Evolutionary conservation across 2,797 vertebrate genomes (phyloP).

Genomic region (Eutrigla gurnardus): DNA sequence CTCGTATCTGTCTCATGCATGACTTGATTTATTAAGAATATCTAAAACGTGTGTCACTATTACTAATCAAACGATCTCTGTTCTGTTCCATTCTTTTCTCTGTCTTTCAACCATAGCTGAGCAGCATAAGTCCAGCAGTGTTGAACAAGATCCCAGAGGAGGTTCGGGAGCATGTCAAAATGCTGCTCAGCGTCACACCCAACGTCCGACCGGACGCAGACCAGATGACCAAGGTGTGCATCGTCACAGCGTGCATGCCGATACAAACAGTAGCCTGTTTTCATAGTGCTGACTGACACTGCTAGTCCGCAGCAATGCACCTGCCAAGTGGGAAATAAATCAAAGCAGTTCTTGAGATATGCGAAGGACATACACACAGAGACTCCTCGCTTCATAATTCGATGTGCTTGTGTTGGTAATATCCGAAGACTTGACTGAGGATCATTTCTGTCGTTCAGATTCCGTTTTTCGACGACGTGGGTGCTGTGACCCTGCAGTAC

Average conservation of each 20-base stretch:
- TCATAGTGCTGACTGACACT: too few relatives aligned
- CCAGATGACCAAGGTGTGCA: slow-evolving; percentile 96
- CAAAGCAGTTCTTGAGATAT: too few relatives aligned
- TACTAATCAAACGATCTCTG: background rate
- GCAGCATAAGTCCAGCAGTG: slow-evolving; percentile 88
- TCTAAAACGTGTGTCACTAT: background rate
- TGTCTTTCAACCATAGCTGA: slow-evolving; percentile 83
- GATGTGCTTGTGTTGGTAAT: background rate
- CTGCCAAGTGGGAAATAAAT: too few relatives aligned
- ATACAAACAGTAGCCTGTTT: background rate
- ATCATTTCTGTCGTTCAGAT: slow-evolving; percentile 81
- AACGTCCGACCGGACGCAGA: slow-evolving; percentile 96
- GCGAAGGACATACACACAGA: too few relatives aligned
- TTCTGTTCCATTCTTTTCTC: background rate
- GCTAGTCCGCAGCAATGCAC: too few relatives aligned
- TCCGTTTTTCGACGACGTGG: slow-evolving; percentile 97
- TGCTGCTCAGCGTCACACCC: slow-evolving; percentile 94
- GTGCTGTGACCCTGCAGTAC: slow-evolving; percentile 96
- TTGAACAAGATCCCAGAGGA: slow-evolving; percentile 93
- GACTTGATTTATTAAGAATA: background rate
- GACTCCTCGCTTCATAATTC: too few relatives aligned
- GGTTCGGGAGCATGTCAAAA: slow-evolving; percentile 94
- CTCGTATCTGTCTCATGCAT: background rate
- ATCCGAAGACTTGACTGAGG: background rate
- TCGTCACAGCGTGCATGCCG: background rate